Base-by-base conservation (phyloP, 2,113 vertebrate species). In the Meleagris gallopavo region DNA sequence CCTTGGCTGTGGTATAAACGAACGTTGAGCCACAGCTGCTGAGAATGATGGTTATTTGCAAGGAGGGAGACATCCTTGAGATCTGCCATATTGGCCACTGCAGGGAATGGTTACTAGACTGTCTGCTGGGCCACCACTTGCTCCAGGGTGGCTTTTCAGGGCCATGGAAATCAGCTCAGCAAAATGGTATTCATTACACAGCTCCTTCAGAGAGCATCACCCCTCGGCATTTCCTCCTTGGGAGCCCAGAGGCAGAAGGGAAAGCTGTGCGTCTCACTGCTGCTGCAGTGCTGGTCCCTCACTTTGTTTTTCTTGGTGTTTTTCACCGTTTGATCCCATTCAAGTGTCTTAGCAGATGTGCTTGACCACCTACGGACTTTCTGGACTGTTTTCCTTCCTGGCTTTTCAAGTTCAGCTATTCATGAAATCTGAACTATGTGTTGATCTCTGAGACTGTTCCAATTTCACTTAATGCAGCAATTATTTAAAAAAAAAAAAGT, bases 341-440 rank as follows among this genome's bases (percentile, higher is more conserved):
- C 45, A 78, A 96, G 61, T 78, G 73, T 71, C 95, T 93, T 90
- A 84, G 77, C 92, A 96, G 94, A 94, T 96, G 90, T 94, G 70
- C 80, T 94, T 96, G 92, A 93, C 94, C 92, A 96, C 94, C 95
- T 95, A 94, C 90, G 71, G 92, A 36, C 83, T 90, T 92, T 76
- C 38, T 88, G 95, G 80, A 75, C 73, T 78, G 41, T 75, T 96
- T 83, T 95, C 22, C 43, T 96, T 90, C 92, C 79, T 94, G 76
- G 65, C 85, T 89, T 96, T 91, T 93, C 60, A 83, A 72, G 86
- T 66, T 92, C 83, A 90, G 86, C 80, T 96, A 89, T 92, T 95
- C 61, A 67, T 84, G 88, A 86, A 96, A 94, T 96, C 86, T 86
- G 76, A 96, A 93, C 34, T 96, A 78, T 81, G 76, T 84, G 94